Evolutionary conservation across 2,113 vertebrate genomes (phyloP).

Genomic region (Crotophaga sulcirostris): DNA sequence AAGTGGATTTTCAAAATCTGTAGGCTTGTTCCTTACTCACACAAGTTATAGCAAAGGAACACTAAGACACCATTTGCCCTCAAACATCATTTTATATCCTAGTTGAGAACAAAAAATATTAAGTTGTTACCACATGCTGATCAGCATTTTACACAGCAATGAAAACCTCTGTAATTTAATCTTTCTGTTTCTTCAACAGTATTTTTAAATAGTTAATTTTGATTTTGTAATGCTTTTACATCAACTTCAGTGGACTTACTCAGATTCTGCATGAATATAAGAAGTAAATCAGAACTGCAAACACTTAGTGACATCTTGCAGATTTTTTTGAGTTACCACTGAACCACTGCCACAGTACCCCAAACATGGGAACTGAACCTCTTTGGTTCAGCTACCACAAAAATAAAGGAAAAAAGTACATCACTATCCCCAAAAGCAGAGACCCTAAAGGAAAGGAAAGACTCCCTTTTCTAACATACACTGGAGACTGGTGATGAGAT

Average conservation of each 20-base stretch:
- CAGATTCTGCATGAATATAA: not conserved
- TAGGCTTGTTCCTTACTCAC: not conserved
- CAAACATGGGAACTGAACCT: not conserved
- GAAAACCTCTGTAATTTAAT: not conserved
- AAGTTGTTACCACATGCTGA: not conserved
- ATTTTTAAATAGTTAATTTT: not conserved
- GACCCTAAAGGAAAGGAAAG: not conserved
- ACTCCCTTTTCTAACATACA: not conserved
- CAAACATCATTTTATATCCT: not conserved
- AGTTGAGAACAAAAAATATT: not conserved
- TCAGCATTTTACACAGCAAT: not conserved
- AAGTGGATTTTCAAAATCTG: constrained; percentile 34
- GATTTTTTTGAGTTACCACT: not conserved
- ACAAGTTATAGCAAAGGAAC: not conserved
- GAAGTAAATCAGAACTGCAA: not conserved
- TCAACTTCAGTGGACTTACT: not conserved
- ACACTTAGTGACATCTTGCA: not conserved
- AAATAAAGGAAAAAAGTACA: not conserved
- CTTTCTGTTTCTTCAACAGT: not conserved
- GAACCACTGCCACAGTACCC: not conserved
- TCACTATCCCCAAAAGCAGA: not conserved
- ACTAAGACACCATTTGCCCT: not conserved
- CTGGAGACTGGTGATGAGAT: not conserved
- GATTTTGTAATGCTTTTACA: not conserved
- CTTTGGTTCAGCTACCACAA: not conserved